phyloP scores from a whole-genome alignment of 2,888 invertebrate genomes.

The Tuberolachnus salignus region DNA sequence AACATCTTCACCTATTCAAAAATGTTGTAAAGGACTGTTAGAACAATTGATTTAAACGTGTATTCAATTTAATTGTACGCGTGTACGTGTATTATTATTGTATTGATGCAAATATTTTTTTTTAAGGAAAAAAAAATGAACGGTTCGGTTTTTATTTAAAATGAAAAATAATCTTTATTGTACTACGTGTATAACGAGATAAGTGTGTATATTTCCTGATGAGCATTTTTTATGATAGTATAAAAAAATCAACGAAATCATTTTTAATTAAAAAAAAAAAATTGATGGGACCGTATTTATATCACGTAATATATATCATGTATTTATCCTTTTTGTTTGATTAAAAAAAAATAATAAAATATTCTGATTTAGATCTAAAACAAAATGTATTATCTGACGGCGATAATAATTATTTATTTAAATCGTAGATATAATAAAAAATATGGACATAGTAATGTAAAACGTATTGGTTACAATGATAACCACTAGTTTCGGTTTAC shows the following conservation, averaged over 20 bases:
- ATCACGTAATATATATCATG: no score
- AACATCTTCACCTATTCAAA: conserved; percentile 37
- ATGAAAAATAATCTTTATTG: conserved; percentile 17
- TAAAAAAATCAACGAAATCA: not conserved
- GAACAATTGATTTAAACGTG: conserved; percentile 31
- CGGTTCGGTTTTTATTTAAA: conserved; percentile 12
- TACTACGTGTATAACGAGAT: not conserved
- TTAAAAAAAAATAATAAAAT: no score
- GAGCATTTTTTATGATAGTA: not conserved
- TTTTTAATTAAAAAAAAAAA: not conserved
- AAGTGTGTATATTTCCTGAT: not conserved
- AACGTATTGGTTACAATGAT: no score
- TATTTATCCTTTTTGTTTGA: no score
- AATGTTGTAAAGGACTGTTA: conserved; percentile 23
- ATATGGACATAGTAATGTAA: no score
- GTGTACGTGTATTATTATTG: not conserved
- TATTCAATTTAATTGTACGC: conserved; percentile 28
- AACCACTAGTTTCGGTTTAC: no score
- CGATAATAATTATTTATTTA: no score
- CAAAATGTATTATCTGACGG: no score
- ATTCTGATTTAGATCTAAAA: no score
- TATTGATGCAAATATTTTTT: conserved; percentile 16
- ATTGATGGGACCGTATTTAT: no score
- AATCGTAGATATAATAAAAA: no score
- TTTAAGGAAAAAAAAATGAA: not conserved